These are phyloP conservation scores for Caenorhabditis latens DNA, from an alignment of 1,140 invertebrate species.

Conservation along the genomic window DNA sequence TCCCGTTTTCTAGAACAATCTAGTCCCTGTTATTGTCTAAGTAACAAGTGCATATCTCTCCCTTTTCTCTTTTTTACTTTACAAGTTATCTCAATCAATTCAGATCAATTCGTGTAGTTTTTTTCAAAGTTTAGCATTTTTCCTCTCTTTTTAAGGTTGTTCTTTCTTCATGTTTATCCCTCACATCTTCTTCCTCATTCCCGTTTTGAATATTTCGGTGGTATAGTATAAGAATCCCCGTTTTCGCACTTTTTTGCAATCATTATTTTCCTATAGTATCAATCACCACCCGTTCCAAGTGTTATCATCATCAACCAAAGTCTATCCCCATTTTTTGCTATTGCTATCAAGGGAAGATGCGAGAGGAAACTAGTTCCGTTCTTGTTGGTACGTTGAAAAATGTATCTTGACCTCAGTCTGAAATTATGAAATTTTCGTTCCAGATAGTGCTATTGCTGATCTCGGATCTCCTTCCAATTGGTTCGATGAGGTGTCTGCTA, in stretches of 20 bases:
- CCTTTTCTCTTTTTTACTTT: background rate
- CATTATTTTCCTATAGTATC: no score
- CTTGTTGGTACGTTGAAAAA: background rate
- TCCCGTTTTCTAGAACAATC: background rate
- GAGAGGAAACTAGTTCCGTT: conserved; percentile 30
- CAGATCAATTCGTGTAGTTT: conserved; percentile 25
- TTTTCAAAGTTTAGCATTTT: background rate
- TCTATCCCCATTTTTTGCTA: no score
- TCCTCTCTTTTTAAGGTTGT: background rate
- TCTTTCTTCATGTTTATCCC: background rate
- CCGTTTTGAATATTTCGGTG: background rate
- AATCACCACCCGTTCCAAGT: no score
- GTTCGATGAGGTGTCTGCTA: conserved; percentile 11
- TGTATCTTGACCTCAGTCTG: background rate
- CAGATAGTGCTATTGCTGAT: conserved; percentile 42
- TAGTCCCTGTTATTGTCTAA: background rate
- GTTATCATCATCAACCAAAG: no score
- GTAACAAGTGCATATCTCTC: background rate
- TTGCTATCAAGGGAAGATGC: conserved; percentile 22
- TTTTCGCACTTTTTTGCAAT: no score
- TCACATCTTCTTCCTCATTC: background rate
- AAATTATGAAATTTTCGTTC: background rate
- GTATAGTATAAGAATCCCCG: no score
- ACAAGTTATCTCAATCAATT: conserved; percentile 8
- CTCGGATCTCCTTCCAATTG: conserved; percentile 30